Base-by-base conservation (phyloP, 1,140 invertebrate genomes). In the Drosophila kikkawai region DNA sequence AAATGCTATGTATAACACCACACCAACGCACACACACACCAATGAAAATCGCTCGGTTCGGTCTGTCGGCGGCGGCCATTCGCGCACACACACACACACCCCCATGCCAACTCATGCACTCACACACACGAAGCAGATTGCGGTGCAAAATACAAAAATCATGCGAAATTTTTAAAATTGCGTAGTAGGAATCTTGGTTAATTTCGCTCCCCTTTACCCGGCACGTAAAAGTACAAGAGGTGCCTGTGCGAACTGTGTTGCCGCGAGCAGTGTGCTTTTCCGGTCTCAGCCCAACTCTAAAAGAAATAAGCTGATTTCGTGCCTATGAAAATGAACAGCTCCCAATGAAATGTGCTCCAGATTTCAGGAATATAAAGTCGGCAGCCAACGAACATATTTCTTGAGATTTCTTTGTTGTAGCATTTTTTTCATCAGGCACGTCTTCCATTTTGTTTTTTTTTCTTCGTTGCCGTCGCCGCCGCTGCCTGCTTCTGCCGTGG, bases 1-100 rank as follows among this genome's bases (percentile, higher is more conserved):
- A 87, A 91, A 87, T 70, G 90, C 90, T 90, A 91, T 91, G 90
- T 91, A 91, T 91, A 91, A 83, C 88, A 91, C 78, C 78, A 80
- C 83, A 91, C 88, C 57, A 78, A 79, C 74, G 83, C 73, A 87
- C 55, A 51, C 78, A 60, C 66, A 80, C 69, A 76, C 60, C 50
- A 37, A 19, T 34, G 50, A 42, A 53, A 22, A 58, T 34, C 39
- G 66, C 59, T 70, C 58, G 61, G 69, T 63, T 63, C 60, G 60
- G 60, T 56, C 48, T 57, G 48, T 63, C 60, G 51, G 63, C 76
- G 68, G 68, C 82, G 77, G 84, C 80, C 84, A 90, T 90, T 90
- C 84, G 74, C 84, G 47, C 63, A 77, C 75, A 75, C 75, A 67
- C 75, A 67, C 68, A 66, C 64, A 64, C 64, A 82, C 63, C 53